phyloP scores from a whole-genome alignment of 2,113 vertebrate species.

The Lepus americanus region DNA sequence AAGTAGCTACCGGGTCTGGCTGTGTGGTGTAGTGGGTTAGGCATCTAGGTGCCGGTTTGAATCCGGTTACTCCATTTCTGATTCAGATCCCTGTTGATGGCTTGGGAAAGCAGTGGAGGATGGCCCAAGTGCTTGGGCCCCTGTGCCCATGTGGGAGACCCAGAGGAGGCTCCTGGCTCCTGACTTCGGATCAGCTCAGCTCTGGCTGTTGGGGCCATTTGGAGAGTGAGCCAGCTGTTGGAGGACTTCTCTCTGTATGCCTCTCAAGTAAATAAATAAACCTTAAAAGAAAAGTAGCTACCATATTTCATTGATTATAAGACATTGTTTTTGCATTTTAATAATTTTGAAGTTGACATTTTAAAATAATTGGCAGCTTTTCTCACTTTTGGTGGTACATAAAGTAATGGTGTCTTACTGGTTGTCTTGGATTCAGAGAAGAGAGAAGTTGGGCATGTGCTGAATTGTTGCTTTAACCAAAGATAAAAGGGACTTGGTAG shows the following conservation, averaged over 20 bases:
- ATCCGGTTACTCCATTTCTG: no score
- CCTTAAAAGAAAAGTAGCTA: neutral
- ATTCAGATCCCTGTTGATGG: no score
- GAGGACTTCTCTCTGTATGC: no score
- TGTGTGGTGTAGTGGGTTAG: no score
- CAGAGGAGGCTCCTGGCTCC: no score
- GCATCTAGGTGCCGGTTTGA: no score
- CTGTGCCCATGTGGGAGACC: no score
- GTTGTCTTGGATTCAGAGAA: slow-evolving; percentile 5
- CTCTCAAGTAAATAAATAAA: no score
- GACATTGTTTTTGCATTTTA: slow-evolving; percentile 1
- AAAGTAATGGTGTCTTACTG: slow-evolving; percentile 30
- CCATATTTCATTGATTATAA: slow-evolving; percentile 5
- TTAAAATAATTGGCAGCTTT: slow-evolving; percentile 30
- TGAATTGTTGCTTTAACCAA: slow-evolving; percentile 2
- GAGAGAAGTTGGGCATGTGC: neutral
- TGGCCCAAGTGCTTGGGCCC: no score
- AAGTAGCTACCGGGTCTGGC: neutral
- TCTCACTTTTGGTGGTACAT: neutral
- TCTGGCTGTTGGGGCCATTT: neutral
- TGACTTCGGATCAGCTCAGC: no score
- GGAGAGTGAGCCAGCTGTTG: neutral
- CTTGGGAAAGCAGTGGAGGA: no score
- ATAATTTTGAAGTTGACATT: slow-evolving; percentile 10
- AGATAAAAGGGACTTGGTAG: neutral